Evolutionary conservation across 2,888 invertebrate genomes (phyloP).

Genomic region (Blastobasis lacticolella): DNA sequence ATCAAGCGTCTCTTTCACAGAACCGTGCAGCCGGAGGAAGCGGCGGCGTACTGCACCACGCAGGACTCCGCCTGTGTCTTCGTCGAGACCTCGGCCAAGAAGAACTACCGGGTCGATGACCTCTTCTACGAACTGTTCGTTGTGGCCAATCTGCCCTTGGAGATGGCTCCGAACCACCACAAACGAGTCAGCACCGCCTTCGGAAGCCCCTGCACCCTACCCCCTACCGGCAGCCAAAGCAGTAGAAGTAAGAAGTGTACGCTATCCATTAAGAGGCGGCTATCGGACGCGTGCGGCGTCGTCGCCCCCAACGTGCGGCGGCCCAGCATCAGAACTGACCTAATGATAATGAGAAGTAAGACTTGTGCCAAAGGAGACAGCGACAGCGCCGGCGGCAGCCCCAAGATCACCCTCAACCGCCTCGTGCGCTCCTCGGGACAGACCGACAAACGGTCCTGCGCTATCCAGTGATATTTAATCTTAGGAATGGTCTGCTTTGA

Average conservation of each 20-base stretch:
- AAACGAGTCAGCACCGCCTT: conserved; percentile 85
- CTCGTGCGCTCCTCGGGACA: conserved; percentile 59
- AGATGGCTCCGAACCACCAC: conserved; percentile 93
- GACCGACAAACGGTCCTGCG: conserved; percentile 61
- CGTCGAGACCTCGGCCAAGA: conserved; percentile 89
- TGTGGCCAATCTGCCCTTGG: conserved; percentile 86
- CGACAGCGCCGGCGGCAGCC: conserved; percentile 73
- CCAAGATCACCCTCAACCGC: conserved; percentile 64
- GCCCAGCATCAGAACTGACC: conserved; percentile 90
- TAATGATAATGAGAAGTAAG: conserved; percentile 90
- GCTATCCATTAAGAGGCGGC: conserved; percentile 84
- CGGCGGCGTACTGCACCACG: conserved; percentile 82
- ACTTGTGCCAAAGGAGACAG: conserved; percentile 82
- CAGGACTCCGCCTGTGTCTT: conserved; percentile 86
- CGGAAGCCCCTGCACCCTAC: conserved; percentile 83
- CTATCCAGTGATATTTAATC: conserved; percentile 59
- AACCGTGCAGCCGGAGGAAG: conserved; percentile 85
- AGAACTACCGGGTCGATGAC: conserved; percentile 86
- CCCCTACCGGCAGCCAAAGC: conserved; percentile 78
- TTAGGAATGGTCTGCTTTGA: conserved; percentile 3
- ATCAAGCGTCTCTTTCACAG: conserved; percentile 45
- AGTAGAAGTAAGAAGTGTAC: conserved; percentile 83
- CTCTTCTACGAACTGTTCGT: conserved; percentile 89
- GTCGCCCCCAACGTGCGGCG: conserved; percentile 91
- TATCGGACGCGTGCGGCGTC: conserved; percentile 91